Evolutionary conservation across 2,888 invertebrate genomes (phyloP), one percentile per base, ranked within the genome.

Genomic region (Calameuta idolon): DNA sequence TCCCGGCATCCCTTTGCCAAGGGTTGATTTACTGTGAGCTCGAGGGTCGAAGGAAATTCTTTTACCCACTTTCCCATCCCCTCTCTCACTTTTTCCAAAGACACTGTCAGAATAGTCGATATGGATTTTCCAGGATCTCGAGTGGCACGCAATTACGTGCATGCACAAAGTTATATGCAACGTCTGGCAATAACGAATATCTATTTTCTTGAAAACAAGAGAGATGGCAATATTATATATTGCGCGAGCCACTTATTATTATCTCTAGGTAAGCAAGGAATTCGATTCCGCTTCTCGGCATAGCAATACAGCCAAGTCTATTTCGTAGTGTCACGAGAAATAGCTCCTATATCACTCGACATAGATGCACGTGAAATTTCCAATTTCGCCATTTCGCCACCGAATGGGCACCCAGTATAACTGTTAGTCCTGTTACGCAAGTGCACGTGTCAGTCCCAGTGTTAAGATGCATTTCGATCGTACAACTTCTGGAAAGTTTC

Each of bases 21-120:
- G 84, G 89, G 85, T 89, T 90, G 90, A 91, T 90, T 90, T 90
- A 90, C 82, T 89, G 85, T 87, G 83, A 87, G 89, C 89, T 87
- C 83, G 83, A 84, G 87, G 87, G 87, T 85, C 85, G 83, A 80
- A 82, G 82, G 84, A 81, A 75, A 76, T 73, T 76, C 78, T 76
- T 71, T 71, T 34, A n/a, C 30, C 31, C 71, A 31, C 33, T 34
- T 11, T 34, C 71, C 12, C 15, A 5, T 15, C 1, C 12, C 31
- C 69, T 69, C 15, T 23, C 23, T 23, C 0, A 23, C 55, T 55
- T 55, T 55, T 55, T 9, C 15, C 55, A 55, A 55, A 55, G 55
- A 55, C 55, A 55, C 23, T 23, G 2, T 23, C 23, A 2, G 55
- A 9, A 9, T 23, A 5, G 55, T 55, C 5, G 55, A 55, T 55